Evolutionary conservation across 2,113 vertebrate genomes (phyloP).

Genomic region (Rhabdomys dilectus): DNA sequence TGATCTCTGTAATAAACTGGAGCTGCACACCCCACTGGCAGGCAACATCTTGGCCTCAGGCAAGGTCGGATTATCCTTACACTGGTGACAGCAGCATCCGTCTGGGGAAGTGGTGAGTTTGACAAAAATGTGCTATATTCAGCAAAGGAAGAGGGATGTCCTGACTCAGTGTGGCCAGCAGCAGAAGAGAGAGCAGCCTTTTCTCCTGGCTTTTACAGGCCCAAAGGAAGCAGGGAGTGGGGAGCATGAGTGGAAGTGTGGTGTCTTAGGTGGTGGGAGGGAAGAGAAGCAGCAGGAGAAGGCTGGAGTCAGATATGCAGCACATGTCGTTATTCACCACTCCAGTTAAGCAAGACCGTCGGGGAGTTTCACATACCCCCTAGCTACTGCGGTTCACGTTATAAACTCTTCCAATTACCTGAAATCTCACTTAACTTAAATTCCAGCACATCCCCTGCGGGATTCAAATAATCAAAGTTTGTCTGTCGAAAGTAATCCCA

Average conservation of each 20-base stretch:
- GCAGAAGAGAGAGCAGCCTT: not conserved
- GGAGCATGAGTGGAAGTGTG: not conserved
- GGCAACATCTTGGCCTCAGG: not conserved
- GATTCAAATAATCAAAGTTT: slow-evolving; percentile 80
- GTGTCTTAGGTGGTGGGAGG: not conserved
- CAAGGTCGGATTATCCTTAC: not conserved
- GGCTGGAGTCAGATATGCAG: slow-evolving; percentile 63
- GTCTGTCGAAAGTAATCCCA: slow-evolving; percentile 65
- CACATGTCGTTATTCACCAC: slow-evolving; percentile 51
- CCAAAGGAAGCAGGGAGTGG: not conserved
- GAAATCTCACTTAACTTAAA: slow-evolving; percentile 82
- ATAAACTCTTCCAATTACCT: slow-evolving; percentile 83
- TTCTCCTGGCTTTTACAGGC: not conserved
- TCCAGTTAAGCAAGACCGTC: slow-evolving; percentile 73
- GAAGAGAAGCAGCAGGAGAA: not conserved
- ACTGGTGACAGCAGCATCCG: not conserved
- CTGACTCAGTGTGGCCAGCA: not conserved
- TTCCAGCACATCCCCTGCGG: slow-evolving; percentile 72
- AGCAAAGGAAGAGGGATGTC: not conserved
- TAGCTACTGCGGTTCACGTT: slow-evolving; percentile 77
- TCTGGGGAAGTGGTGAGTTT: slow-evolving; percentile 1
- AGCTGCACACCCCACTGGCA: not conserved
- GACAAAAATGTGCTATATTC: not conserved
- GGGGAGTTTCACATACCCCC: slow-evolving; percentile 71
- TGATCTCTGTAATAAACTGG: not conserved